Conservation (phyloP, 2,797 vertebrate species). For the Cephalopachus bancanus region DNA sequence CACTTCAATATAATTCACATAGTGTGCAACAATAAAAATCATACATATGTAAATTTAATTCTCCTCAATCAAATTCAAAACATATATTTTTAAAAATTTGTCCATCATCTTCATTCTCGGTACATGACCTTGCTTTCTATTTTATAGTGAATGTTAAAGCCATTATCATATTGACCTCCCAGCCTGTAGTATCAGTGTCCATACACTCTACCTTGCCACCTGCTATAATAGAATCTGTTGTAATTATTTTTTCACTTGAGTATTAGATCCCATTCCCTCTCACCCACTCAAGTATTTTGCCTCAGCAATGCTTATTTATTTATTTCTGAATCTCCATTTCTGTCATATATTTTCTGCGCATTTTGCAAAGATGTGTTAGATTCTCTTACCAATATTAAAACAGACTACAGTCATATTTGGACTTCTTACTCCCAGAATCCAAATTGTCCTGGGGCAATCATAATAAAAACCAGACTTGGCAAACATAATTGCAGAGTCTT, state of each 20-base stretch:
- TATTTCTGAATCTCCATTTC: not conserved
- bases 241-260: not conserved
- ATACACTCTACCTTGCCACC: not conserved
- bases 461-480: not conserved
- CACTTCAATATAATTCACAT: not conserved
- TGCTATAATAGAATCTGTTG: accelerated
- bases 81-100: not conserved
- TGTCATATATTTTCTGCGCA: not conserved
- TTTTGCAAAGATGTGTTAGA: not conserved
- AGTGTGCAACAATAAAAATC: not conserved
- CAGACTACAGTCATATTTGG: not conserved
- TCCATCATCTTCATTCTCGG: not conserved
- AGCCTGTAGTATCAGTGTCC: accelerated
- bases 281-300: not conserved
- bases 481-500: not conserved
- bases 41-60: not conserved
- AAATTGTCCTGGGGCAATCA: not conserved
- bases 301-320: not conserved
- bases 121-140: not conserved
- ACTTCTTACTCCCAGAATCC: not conserved
- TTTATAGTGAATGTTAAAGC: not conserved
- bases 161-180: accelerated
- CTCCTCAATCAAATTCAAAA: not conserved
- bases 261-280: not conserved
- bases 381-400: not conserved